phyloP scores from a whole-genome alignment of 2,888 invertebrate genomes.

The Andricus curvator region DNA sequence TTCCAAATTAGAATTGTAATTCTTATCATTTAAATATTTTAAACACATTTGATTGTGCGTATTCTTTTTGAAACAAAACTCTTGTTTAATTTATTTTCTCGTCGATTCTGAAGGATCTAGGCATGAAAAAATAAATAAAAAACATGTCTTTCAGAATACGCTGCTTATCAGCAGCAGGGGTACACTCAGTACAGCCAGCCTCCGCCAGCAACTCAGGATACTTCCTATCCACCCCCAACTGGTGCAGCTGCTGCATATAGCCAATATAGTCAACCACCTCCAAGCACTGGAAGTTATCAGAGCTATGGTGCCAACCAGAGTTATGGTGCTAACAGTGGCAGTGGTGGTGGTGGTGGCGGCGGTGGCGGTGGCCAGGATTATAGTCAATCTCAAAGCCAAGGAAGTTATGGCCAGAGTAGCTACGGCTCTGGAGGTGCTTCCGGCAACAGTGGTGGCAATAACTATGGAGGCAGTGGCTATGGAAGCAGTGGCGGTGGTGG shows the following conservation, averaged over 20 bases:
- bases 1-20: too few species aligned
- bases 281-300: conserved; percentile 66
- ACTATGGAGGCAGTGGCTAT: conserved; percentile 79
- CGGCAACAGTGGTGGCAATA: conserved; percentile 78
- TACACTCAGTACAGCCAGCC: conserved; percentile 73
- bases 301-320: conserved; percentile 63
- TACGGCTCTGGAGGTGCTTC: conserved; percentile 75
- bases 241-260: conserved; percentile 68
- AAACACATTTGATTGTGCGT: too few species aligned
- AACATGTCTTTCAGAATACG: conserved; percentile 67
- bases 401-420: conserved; percentile 68
- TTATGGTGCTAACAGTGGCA: conserved; percentile 32
- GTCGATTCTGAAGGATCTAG: conserved; percentile 34
- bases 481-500: conserved; percentile 73
- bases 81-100: conserved; percentile 8
- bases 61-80: background rate
- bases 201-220: conserved; percentile 68
- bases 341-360: conserved; percentile 12
- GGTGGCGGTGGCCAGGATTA: conserved; percentile 62
- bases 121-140: background rate
- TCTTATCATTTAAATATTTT: too few species aligned
- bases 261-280: conserved; percentile 76
- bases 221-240: conserved; percentile 75
- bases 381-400: conserved; percentile 65
- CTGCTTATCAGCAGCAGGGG: conserved; percentile 73